These are phyloP conservation scores for Pelecanus crispus DNA, from an alignment of 2,113 vertebrate species.

Conservation along the genomic window DNA sequence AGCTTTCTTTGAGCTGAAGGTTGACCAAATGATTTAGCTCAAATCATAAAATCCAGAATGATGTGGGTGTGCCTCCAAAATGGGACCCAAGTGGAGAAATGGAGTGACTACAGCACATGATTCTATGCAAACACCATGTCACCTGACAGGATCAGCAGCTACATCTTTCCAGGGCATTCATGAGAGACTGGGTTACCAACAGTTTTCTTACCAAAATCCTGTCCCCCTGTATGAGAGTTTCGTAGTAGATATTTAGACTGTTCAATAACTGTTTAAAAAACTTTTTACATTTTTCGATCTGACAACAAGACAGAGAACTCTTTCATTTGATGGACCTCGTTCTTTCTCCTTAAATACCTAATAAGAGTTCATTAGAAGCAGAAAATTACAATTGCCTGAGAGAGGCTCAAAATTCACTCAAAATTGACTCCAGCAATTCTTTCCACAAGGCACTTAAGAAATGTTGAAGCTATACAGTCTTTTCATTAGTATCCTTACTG, in stretches of 20 bases:
- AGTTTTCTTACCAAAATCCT: background rate
- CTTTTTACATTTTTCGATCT: background rate
- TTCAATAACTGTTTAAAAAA: background rate
- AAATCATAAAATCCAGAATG: background rate
- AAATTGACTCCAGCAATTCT: background rate
- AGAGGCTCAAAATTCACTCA: background rate
- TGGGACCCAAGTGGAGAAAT: background rate
- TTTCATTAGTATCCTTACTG: background rate
- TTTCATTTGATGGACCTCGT: background rate
- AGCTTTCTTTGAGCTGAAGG: background rate
- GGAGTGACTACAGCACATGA: background rate
- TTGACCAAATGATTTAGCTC: background rate
- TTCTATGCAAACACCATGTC: rapidly evolving
- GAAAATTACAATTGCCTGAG: background rate
- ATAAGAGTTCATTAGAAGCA: background rate
- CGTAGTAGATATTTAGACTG: background rate
- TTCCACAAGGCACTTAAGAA: background rate
- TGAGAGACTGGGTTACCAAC: background rate
- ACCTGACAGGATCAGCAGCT: background rate
- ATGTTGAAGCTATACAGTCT: background rate
- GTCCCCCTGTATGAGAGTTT: background rate
- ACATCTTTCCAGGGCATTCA: background rate
- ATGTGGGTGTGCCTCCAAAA: background rate
- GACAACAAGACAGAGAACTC: background rate
- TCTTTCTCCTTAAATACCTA: background rate